Percentiles rank a stretch among this genome's conserved stretches.
These are phyloP conservation scores for Drosophila nr. fundita DNA, from an alignment of 2,888 invertebrate genomes.

Conservation along the genomic window DNA sequence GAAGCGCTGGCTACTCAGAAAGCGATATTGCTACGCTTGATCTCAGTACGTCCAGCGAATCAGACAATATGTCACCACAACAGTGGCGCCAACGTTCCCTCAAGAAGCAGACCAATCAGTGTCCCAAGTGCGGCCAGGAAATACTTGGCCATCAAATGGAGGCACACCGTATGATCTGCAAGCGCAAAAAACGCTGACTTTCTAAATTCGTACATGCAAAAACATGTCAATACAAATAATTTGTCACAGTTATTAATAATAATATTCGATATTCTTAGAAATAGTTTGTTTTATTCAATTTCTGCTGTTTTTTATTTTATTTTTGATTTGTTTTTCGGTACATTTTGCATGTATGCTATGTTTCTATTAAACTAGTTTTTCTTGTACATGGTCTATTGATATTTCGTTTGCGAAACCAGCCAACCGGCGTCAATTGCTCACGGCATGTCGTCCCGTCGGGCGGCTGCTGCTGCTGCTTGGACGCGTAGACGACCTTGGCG, in stretches of 20 bases:
- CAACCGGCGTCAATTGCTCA: constrained; percentile 31
- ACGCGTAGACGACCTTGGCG: constrained; percentile 12
- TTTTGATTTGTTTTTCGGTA: neutral
- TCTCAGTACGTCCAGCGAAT: constrained; percentile 47
- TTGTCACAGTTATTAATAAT: neutral
- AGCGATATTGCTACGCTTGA: constrained; percentile 60
- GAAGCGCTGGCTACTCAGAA: too few relatives aligned
- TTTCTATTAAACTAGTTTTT: constrained; percentile 14
- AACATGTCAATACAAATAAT: neutral
- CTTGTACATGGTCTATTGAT: neutral
- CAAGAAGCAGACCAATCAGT: constrained; percentile 71
- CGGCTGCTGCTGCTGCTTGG: constrained; percentile 5
- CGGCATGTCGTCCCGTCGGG: constrained; percentile 7
- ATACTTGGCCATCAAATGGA: constrained; percentile 76
- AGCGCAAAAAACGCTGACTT: constrained; percentile 15
- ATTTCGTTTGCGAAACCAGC: constrained; percentile 21
- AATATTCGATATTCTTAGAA: neutral
- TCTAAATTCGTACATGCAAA: neutral
- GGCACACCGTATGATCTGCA: constrained; percentile 80
- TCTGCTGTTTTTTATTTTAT: neutral
- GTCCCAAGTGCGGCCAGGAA: constrained; percentile 81
- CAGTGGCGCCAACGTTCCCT: constrained; percentile 74
- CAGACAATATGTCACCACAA: constrained; percentile 45
- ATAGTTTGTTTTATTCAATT: neutral
- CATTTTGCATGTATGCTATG: constrained; percentile 28